A percentile compares a stretch with the other conserved stretches of the same genome.
phyloP scores from a whole-genome alignment of 2,113 vertebrate species.

The Tachysurus vachellii region DNA sequence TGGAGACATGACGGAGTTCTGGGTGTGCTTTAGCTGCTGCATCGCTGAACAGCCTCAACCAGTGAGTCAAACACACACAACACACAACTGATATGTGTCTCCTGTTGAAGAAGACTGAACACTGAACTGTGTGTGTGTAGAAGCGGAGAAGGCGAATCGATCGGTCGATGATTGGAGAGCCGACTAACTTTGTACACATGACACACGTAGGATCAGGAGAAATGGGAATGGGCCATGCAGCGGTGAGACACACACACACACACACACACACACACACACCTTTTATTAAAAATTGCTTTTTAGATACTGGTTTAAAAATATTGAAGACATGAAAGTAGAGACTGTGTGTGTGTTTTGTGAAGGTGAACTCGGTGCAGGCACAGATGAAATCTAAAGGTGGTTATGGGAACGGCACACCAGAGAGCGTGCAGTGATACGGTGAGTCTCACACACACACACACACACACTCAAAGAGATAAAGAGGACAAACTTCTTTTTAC shows the following conservation, averaged over 20 bases:
- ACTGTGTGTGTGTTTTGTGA: slow-evolving; percentile 19
- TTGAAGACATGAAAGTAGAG: not conserved
- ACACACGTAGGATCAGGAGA: slow-evolving; percentile 85
- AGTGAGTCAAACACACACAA: slow-evolving; percentile 70
- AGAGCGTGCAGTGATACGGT: slow-evolving; percentile 64
- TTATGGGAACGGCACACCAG: slow-evolving; percentile 74
- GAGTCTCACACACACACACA: slow-evolving; percentile 5
- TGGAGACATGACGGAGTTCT: slow-evolving; percentile 81
- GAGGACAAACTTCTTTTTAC: not conserved
- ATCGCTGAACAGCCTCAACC: slow-evolving; percentile 85
- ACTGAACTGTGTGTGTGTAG: slow-evolving; percentile 59
- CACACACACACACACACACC: not conserved
- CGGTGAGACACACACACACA: slow-evolving; percentile 69
- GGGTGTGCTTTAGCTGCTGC: slow-evolving; percentile 82
- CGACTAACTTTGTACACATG: slow-evolving; percentile 90
- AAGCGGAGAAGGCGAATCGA: slow-evolving; percentile 83
- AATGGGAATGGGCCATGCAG: slow-evolving; percentile 73
- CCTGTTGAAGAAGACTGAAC: not conserved
- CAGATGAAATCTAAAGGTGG: slow-evolving; percentile 90
- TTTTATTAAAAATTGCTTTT: not conserved
- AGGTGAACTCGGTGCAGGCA: slow-evolving; percentile 80
- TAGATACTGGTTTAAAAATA: not conserved
- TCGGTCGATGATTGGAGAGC: slow-evolving; percentile 88
- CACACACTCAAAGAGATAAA: not conserved
- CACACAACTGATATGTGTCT: not conserved